Base-by-base conservation (phyloP, 1,140 invertebrate genomes). In the Platyura marginata region DNA sequence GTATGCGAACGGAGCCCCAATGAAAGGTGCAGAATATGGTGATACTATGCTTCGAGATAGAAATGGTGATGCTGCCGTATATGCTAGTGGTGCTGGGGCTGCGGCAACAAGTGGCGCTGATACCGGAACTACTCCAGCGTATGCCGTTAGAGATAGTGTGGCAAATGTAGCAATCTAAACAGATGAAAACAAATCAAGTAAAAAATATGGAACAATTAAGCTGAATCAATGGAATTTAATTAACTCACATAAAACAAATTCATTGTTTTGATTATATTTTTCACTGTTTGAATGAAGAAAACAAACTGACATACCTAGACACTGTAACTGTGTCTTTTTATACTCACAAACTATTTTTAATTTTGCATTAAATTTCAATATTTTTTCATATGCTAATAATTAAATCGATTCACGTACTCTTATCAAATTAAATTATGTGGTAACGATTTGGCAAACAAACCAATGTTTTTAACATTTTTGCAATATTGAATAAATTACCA, bases 251-350 rank as follows among this genome's bases (percentile, higher is more conserved):
- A 49, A 49, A 60, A 44, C 51, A 54, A 54, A 60, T 55, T 60
- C 58, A 61, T 60, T 61, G 54, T 60, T 41, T 29, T 18, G 47
- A 50, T 51, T 60, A 55, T 48, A 53, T 51, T 58, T 61, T 47
- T 53, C 53, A 61, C 58, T 47, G 54, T 61, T 50, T 55, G 52
- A 55, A 59, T 45, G 52, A 50, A 51, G 48, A 58, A 60, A 55
- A 48, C 58, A 47, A 59, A 61, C 58, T 61, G 58, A 61, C 56
- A 57, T 61, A 42, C 51, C 42, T 41, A 54, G 18, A n/a, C 10
- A 6, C 13, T 5, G 11, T 34, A 3, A n/a, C 11, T 13, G 3
- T 21, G 38, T 47, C 46, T 54, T 59, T 59, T 59, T 59, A 59
- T 59, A 59, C 53, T 43, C 40, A 41, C 18, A 41, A 41, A 41